Conservation (phyloP, 2,113 vertebrate species). For the Tiliqua scincoides region DNA sequence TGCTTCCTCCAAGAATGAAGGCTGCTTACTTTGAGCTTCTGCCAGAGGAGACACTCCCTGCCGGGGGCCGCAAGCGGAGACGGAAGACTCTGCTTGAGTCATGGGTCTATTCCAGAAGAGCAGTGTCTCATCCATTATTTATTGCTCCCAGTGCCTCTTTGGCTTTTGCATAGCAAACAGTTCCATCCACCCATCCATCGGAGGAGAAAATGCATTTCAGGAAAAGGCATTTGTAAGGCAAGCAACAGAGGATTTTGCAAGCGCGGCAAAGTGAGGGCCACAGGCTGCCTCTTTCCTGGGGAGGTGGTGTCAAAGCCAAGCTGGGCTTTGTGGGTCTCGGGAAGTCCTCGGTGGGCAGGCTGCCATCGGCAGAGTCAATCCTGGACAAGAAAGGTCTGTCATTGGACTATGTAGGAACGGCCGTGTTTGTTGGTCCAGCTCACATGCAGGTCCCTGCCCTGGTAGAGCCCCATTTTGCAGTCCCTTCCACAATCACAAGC, state of each 20-base stretch:
- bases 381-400: slow-evolving; percentile 15
- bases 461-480: background rate
- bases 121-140: slow-evolving; percentile 11
- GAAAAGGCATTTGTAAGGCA: background rate
- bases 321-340: slow-evolving; percentile 9
- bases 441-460: background rate
- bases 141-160: background rate
- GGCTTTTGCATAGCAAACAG: slow-evolving; percentile 25
- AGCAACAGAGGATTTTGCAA: slow-evolving; percentile 7
- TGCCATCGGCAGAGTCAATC: slow-evolving; percentile 19
- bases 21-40: background rate
- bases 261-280: background rate
- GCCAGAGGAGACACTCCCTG: background rate
- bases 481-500: background rate
- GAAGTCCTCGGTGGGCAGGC: slow-evolving; percentile 18
- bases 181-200: background rate
- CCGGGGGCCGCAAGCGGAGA: background rate
- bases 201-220: background rate
- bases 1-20: background rate
- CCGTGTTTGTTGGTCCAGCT: background rate
- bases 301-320: background rate
- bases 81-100: background rate
- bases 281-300: slow-evolving; percentile 5
- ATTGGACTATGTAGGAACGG: slow-evolving; percentile 19
- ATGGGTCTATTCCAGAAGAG: background rate